Base-by-base conservation (phyloP, 2,888 invertebrate species). In the Coelogynopora nodosa region DNA sequence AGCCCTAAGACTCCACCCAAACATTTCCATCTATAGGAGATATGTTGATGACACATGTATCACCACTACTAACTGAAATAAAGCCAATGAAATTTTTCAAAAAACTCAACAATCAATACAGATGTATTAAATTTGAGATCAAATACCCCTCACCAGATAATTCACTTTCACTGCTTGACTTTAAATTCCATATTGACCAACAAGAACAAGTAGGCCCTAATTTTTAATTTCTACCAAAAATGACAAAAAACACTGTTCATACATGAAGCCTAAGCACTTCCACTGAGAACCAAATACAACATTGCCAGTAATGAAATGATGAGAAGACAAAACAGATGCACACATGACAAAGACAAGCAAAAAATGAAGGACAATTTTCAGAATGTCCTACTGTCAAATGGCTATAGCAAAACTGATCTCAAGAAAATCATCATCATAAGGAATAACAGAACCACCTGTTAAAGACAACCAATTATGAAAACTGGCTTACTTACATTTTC, bases 301-400 rank as follows among this genome's bases (percentile, higher is more conserved):
- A 74, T 74, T 26, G 5, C 74, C 74, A 10, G 74, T 26, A 74
- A 74, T 26, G 74, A 74, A 74, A 74, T 74, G 23, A 26, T 26
- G 74, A 74, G 74, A 74, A 74, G 74, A 74, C 27, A n/a, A 74
- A 74, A 74, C 74, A 74, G 74, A 74, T 74, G 74, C 74, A 74
- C 74, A 74, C 74, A 74, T 26, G 74, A 74, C 74, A 26, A 74
- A 23, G 74, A 74, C 5, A 74, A 74, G 74, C 74, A n/a, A 74
- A 74, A 74, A 74, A 74, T 74, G 5, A 74, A 74, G 27, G 74
- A 74, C 27, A 23, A 74, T 74, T 74, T 74, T 74, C 18, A 74
- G 23, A 74, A 74, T n/a, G 18, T 74, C 27, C 23, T 74, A 13
- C 74, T 74, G 18, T 74, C 74, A 74, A 23, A 74, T 26, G 74